Conservation (phyloP, 2,888 invertebrate species). For the Prenolepis imparis region DNA sequence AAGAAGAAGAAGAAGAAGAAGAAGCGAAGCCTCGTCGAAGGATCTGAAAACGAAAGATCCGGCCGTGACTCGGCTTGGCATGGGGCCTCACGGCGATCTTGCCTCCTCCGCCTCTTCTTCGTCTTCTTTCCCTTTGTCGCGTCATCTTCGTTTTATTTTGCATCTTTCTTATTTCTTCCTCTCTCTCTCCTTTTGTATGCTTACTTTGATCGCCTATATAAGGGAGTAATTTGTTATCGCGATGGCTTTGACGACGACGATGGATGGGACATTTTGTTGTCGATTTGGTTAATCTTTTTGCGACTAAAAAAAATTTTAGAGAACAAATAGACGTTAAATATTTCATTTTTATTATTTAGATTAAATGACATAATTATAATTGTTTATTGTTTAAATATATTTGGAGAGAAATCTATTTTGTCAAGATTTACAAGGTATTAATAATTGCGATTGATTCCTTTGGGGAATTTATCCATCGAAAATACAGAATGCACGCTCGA, state of each 20-base stretch:
- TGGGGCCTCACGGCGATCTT: slow-evolving; percentile 67
- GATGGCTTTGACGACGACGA: slow-evolving; percentile 51
- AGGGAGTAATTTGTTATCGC: slow-evolving; percentile 73
- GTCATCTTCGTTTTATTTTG: slow-evolving; percentile 6
- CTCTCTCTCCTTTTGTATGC: slow-evolving; percentile 55
- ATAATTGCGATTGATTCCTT: slow-evolving; percentile 29
- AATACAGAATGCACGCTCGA: slow-evolving; percentile 14
- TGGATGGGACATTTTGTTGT: slow-evolving; percentile 55
- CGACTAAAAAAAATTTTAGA: neutral
- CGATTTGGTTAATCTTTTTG: slow-evolving; percentile 41
- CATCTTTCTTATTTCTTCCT: slow-evolving; percentile 19
- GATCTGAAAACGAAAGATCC: slow-evolving; percentile 68
- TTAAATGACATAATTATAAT: neutral
- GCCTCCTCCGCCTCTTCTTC: slow-evolving; percentile 11
- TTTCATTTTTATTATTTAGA: neutral
- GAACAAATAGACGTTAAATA: neutral
- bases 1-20: slow-evolving; percentile 42
- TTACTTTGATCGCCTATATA: slow-evolving; percentile 72
- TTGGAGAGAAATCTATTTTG: neutral
- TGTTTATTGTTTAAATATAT: neutral
- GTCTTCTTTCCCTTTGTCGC: slow-evolving; percentile 31
- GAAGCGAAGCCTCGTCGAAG: slow-evolving; percentile 54
- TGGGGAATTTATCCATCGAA: slow-evolving; percentile 20
- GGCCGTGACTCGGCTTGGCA: slow-evolving; percentile 76
- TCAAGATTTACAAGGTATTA: slow-evolving; percentile 2